Base-by-base conservation (phyloP, 2,113 vertebrate genomes). In the Melanerpes formicivorus region DNA sequence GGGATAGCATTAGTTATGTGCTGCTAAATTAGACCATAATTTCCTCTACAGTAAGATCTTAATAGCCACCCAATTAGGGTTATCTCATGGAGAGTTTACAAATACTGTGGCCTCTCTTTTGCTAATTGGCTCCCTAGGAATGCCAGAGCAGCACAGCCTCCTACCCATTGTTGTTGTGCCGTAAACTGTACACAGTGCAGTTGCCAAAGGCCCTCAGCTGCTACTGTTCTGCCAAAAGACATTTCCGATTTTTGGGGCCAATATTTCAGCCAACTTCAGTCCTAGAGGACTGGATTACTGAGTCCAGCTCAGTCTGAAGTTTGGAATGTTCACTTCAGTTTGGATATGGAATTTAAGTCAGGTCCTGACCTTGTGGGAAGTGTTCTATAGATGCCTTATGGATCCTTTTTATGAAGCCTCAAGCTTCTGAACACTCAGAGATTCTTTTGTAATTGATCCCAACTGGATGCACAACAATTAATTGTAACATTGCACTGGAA, bases 361-460 rank as follows among this genome's bases (percentile, higher is more conserved):
- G 42, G 40, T 76, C n/a, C 25, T 87, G 26, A 67, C 17, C 37
- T 48, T 18, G 6, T 77, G 46, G 37, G 34, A 76, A 32, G 59
- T 62, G 34, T 59, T 80, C 32, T 30, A 6, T 14, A 70, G 42
- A 19, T 3, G 9, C 4, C 18, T 54, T 79, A 40, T 59, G 56
- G 59, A 30, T 72, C 32, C 56, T 90, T 83, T 83, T 42, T 67
- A 64, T 34, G 32, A n/a, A 80, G 7, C 11, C 25, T 80, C 26
- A 46, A 73, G 44, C n/a, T 87, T 80, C 56, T 93, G 76, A 87
- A 82, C 26, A 71, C 12, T 21, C 48, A 73, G 66, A 74, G 42
- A 55, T 82, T 92, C 52, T 91, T 19, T 52, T 52, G 22, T 82
- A 93, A 93, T 56, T 95, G 75, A 85, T 91, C 80, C 91, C 93